These are phyloP conservation scores for Vombatus ursinus DNA, from an alignment of 2,113 vertebrate species.

Conservation along the genomic window DNA sequence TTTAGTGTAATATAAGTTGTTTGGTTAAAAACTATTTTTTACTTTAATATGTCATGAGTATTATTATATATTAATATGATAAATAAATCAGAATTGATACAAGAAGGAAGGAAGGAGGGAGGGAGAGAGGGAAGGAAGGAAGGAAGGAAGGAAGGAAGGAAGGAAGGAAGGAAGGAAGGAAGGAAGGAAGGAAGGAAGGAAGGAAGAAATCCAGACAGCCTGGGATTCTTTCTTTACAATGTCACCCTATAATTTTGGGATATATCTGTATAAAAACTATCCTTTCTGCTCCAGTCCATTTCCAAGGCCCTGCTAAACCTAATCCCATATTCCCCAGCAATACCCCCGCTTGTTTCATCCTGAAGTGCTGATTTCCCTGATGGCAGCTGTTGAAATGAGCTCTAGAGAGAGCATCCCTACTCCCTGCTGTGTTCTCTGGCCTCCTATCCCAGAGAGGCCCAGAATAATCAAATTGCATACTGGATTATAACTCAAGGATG, in stretches of 20 bases:
- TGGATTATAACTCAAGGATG: slow-evolving; percentile 23
- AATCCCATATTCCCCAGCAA: neutral
- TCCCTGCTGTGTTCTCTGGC: neutral
- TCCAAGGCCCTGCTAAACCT: neutral
- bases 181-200: neutral
- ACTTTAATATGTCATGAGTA: neutral
- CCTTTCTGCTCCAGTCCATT: neutral
- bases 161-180: neutral
- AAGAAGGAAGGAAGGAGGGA: neutral
- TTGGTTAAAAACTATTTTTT: neutral
- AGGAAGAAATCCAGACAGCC: neutral
- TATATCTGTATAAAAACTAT: neutral
- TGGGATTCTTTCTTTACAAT: neutral
- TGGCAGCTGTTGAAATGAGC: neutral
- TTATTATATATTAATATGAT: neutral
- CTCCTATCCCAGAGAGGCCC: neutral
- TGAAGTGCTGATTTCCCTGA: neutral
- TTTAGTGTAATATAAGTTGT: neutral
- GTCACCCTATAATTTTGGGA: neutral
- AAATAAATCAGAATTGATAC: neutral
- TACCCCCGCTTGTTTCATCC: neutral
- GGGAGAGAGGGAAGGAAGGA: too few species aligned
- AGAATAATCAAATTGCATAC: neutral
- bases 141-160: too few species aligned
- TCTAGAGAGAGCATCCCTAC: neutral